Base-by-base conservation (phyloP, 2,888 invertebrate genomes). In the Fragum sueziense region DNA sequence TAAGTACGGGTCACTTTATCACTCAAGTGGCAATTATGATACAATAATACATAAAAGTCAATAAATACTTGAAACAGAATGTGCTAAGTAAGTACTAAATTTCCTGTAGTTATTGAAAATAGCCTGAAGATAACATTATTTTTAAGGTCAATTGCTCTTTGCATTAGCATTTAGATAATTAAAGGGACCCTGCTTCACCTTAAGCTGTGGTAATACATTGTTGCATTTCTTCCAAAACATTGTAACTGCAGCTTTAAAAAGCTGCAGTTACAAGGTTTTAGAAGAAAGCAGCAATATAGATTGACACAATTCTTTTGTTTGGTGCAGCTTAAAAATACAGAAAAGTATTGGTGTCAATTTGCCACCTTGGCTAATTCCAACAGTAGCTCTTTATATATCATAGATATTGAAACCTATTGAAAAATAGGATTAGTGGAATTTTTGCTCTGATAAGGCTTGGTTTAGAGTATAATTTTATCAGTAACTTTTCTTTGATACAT, bases 341-440 rank as follows among this genome's bases (percentile, higher is more conserved):
- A 82, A 82, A 37, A 76, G 67, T 71, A 47, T 62, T 62, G 73
- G 82, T 61, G 70, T 59, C 62, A 82, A 54, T 65, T 73, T 68
- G 34, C 67, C 78, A 76, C 78, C 81, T 70, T 70, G 70, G 25
- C 61, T 76, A 73, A 81, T 73, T 67, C 78, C n/a, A 73, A 37
- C 22, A 65, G 41, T 37, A 34, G 33, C 41, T 34, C 25, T 65
- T 22, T 65, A 33, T 25, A 65, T 41, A 34, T 27, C 27, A 41
- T 34, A 65, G 65, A 41, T 9, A 41, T 11, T 65, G 41, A 65
- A 14, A 65, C 41, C 65, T 41, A 47, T 65, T 34, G 27, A 34
- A 61, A 33, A 25, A 37, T 65, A 11, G 65, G 25, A 34, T 65
- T 41, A 41, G 65, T 41, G 37, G 65, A 65, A 65, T 65, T 41